Evolutionary conservation across 2,888 invertebrate species (phyloP), one percentile per base, ranked within the genome.

Genomic region (Pterobdella sp.): DNA sequence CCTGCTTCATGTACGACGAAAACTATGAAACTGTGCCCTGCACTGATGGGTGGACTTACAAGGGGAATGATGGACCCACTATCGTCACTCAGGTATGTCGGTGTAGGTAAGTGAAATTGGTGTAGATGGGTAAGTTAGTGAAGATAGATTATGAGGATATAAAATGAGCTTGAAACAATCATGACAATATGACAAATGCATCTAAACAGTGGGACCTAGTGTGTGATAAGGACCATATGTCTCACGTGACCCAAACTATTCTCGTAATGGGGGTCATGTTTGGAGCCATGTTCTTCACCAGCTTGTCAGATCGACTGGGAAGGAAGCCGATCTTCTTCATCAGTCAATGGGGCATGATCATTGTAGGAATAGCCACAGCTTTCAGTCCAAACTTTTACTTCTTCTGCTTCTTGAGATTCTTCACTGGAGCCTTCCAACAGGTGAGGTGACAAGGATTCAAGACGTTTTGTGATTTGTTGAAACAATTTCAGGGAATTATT

Each of bases 131-230:
- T 63, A 7, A 7, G 7, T 7, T n/a, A 7, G 63, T 63, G n/a
- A 10, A 14, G 31, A 26, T 63, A 10, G 7, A 14, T n/a, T 29
- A n/a, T 26, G 4, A 10, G 29, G 18, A 34, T 10, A 29, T n/a
- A n/a, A n/a, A n/a, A n/a, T n/a, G n/a, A n/a, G n/a, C n/a, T n/a
- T n/a, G n/a, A n/a, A n/a, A n/a, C n/a, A n/a, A n/a, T n/a, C n/a
- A n/a, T n/a, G n/a, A n/a, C n/a, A n/a, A n/a, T n/a, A n/a, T n/a
- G n/a, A n/a, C n/a, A n/a, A n/a, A n/a, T n/a, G n/a, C n/a, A n/a
- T n/a, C n/a, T n/a, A n/a, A 34, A 26, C 63, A 79, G 79, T 79
- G 78, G 78, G 76, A 78, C 49, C 72, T 79, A 68, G 79, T 79
- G n/a, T 79, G 79, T 52, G 77, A 78, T 72, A 52, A 72, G 18